Base-by-base conservation (phyloP, 2,888 invertebrate genomes). In the Epistrophe grossulariae region DNA sequence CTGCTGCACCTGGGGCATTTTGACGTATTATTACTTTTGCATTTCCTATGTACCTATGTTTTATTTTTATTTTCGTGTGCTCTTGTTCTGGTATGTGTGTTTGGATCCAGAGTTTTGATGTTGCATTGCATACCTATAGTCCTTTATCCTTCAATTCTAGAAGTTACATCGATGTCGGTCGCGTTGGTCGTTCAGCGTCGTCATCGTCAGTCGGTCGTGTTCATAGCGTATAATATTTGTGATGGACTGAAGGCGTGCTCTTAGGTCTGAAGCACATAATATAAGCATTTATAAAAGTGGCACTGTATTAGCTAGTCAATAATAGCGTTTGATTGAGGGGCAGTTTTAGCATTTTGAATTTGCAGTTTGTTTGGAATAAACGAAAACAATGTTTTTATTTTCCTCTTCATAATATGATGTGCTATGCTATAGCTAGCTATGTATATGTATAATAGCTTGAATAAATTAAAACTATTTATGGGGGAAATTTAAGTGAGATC, bases 1-100 rank as follows among this genome's bases (percentile, higher is more conserved):
- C 74, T 71, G 38, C 4, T 24, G 31, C 2, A 71, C 83, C 76
- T 0, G 31, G 7, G 76, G 87, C 83, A 43, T 19, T 28, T 76
- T 55, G 76, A 76, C 83, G 83, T 71, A 83, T 76, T 87, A 87
- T 87, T 87, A 83, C 83, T 87, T 83, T 87, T 87, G 82, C 73
- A 82, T 72, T 55, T 52, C 70, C 70, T 28, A 40, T 24, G 52
- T 70, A 24, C 24, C 24, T 52, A 31, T 9, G 0, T 9, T 1
- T 9, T 68, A 72, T 77, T 80, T 59, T 80, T 72, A 78, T 73
- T 55, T 72, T 60, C 38, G n/a, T 66, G 19, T 57, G 50, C 15
- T 59, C 70, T 35, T 38, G 19, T 68, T 19, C 5, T 28, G 2
- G 31, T 31, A 4, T 68, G 68, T 15, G 17, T 45, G 11, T 64